Evolutionary conservation across 1,140 invertebrate species (phyloP), one percentile per base, ranked within the genome.

Genomic region (Drosophila chauvacae): DNA sequence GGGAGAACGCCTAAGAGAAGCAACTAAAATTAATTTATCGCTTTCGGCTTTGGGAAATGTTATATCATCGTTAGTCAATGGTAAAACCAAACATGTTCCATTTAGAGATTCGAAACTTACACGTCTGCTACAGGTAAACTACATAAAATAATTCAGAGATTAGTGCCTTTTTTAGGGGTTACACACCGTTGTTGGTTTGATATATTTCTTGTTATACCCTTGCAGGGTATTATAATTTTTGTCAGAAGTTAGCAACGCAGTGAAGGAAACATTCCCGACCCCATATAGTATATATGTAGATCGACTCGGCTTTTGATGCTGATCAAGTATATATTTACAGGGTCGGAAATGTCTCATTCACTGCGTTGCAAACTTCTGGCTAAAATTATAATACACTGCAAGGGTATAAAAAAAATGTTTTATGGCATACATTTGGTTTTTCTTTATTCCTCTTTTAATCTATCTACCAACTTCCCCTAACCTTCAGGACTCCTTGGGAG

Each of bases 101-200:
- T 99, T 98, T 91, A 93, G 97, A 58, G 98, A 99, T 91, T 98
- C 97, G n/a, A 99, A 99, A 93, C 93, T 99, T 1, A 99, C 98
- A 0, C 92, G 98, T 68, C 92, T 99, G 1, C 93, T 99, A 48
- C 97, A 98, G 93, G 96, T 85, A 69, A 56, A 23, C 6, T 7
- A 51, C 14, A 33, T 11, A 37, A 7, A 16, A 16, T 37, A 4
- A 26, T 26, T 50, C 20, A 23, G 13, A 47, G 45, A 14, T 47
- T 45, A 18, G 1, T 20, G 1, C 1, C 39, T 41, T 41, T 41
- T 41, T 41, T 2, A 41, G 6, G 37, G 6, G 16, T 16, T 16
- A 41, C 7, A 41, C 14, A 41, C 39, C 6, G 14, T n/a, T 41
- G 16, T n/a, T 16, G 14, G 37, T 7, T 41, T 41, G 7, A 10